Base-by-base conservation (phyloP, 1,140 invertebrate genomes). In the Hylaeus anthracinus region DNA sequence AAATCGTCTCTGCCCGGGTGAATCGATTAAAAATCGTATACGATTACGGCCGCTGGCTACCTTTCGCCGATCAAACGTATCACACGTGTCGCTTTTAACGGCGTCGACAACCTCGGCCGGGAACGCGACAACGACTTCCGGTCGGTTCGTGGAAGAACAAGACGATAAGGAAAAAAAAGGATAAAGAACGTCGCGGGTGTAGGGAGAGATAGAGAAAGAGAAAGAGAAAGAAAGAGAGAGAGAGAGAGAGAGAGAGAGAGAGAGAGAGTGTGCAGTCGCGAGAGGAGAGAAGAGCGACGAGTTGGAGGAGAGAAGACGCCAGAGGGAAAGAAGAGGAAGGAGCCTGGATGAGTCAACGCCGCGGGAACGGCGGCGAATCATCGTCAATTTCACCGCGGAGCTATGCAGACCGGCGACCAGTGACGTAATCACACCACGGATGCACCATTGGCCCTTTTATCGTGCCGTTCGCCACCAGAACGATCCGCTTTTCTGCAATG, bases 51-150 rank as follows among this genome's bases (percentile, higher is more conserved):
- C 5, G 5, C 0, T 9, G 5, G 64, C 37, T 51, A 75, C 72
- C 72, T 80, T 80, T 69, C 55, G 12, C 39, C 72, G 51, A 43
- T 6, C 58, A 43, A 58, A 15, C 41, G 65, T 53, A n/a, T 37
- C 55, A 74, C 79, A 80, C 79, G 79, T 80, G 79, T 72, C 64
- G 72, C 60, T 75, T 61, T 67, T 53, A 75, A 60, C 72, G 72
- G 55, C 79, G 72, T 80, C 79, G 72, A 75, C 72, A 66, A 73
- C 51, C 64, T 53, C 60, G 53, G 15, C 39, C 43, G 66, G 41
- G 66, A 80, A 80, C 75, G 79, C 64, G 72, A 86, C 78, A 74
- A 83, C 72, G 43, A 85, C 80, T 86, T 86, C 85, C 85, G 85
- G 85, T 37, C 79, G 84, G 71, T 86, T 86, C 85, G 72, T 75